Evolutionary conservation across 1,140 invertebrate genomes (phyloP).

Genomic region (Leguminivora glycinivorella): DNA sequence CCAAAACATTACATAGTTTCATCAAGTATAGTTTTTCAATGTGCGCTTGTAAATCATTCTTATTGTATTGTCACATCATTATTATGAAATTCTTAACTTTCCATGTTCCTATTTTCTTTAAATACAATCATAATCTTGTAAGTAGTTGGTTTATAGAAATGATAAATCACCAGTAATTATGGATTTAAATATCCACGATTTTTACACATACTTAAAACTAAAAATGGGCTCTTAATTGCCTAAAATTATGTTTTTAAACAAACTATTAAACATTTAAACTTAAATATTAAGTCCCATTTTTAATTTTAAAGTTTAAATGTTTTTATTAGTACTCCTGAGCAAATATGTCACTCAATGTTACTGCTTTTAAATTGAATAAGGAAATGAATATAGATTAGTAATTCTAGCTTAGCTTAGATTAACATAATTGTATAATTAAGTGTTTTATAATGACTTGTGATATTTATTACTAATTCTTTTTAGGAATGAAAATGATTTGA

Average conservation of each 20-base stretch:
- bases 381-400: slow-evolving; percentile 30
- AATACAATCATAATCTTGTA: background rate
- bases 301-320: too few relatives aligned
- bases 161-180: too few relatives aligned
- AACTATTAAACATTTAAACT: too few relatives aligned
- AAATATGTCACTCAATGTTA: background rate
- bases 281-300: too few relatives aligned
- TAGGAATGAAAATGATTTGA: background rate
- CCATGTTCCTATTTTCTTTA: background rate
- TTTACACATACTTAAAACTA: too few relatives aligned
- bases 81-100: background rate
- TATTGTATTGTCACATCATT: background rate
- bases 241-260: too few relatives aligned
- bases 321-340: too few relatives aligned
- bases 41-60: background rate
- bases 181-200: too few relatives aligned
- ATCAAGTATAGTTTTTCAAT: background rate
- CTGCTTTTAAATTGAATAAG: background rate
- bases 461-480: background rate
- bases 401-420: background rate
- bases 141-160: background rate
- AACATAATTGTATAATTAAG: slow-evolving; percentile 4
- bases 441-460: slow-evolving; percentile 16
- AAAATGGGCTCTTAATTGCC: too few relatives aligned
- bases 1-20: background rate